These are phyloP conservation scores for Caenorhabditis plicata DNA, from an alignment of 2,888 invertebrate genomes.

Conservation along the genomic window DNA sequence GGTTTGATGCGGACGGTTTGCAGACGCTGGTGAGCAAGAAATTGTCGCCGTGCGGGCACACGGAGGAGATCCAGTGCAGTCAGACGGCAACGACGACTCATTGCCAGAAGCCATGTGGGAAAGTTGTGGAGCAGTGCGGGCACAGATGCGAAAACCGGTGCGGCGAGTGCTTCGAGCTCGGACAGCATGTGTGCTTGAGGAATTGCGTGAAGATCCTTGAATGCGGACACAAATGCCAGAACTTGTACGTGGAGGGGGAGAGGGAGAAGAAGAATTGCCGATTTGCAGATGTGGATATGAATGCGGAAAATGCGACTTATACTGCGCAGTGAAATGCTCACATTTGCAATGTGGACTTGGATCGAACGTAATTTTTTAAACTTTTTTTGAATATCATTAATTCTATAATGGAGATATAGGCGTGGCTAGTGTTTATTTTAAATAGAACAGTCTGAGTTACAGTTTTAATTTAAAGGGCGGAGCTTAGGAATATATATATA, in stretches of 20 bases:
- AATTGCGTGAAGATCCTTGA: constrained; percentile 72
- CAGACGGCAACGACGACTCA: background rate
- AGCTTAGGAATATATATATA: no score
- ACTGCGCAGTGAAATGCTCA: constrained; percentile 8
- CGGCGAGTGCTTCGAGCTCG: constrained; percentile 11
- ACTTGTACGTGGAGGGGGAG: no score
- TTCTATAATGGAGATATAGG: no score
- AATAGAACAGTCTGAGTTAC: no score
- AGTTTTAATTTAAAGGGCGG: no score
- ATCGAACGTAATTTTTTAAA: background rate
- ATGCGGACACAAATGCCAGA: constrained; percentile 72
- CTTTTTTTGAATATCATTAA: background rate
- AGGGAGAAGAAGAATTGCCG: no score
- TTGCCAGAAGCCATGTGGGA: constrained; percentile 10
- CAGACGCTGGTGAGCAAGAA: background rate
- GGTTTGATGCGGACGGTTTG: background rate
- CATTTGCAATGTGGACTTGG: constrained; percentile 20
- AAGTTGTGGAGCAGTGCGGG: constrained; percentile 7
- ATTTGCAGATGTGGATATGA: constrained; percentile 51
- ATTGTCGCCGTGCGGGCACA: constrained; percentile 14
- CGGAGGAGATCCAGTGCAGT: constrained; percentile 1
- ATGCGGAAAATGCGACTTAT: constrained; percentile 64
- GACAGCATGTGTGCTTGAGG: constrained; percentile 57
- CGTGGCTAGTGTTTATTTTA: no score
- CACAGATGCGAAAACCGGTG: constrained; percentile 18